Evolutionary conservation across 2,797 vertebrate species (phyloP).

Genomic region (Alfaro cultratus): DNA sequence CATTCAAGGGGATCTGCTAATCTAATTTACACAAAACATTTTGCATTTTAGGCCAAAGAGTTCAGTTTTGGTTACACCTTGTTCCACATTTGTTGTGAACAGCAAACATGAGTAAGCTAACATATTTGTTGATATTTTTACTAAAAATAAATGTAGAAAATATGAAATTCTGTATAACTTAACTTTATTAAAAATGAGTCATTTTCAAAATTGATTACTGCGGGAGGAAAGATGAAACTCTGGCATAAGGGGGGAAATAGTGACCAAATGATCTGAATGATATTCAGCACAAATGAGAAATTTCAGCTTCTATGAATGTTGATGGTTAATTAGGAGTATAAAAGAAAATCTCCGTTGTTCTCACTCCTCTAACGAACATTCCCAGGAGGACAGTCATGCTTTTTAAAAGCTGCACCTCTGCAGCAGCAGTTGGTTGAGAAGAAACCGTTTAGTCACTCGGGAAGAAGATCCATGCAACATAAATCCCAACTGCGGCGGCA

Average conservation of each 20-base stretch:
- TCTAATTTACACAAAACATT: too few species aligned
- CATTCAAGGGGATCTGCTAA: too few species aligned
- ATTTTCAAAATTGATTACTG: background rate
- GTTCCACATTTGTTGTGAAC: background rate
- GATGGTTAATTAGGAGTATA: background rate
- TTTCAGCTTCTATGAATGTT: background rate
- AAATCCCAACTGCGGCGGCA: background rate
- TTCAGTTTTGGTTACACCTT: background rate
- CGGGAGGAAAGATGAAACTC: too few species aligned
- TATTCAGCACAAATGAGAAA: background rate
- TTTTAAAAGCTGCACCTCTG: constrained; percentile 32
- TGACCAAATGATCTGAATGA: background rate
- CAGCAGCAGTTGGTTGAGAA: constrained; percentile 15
- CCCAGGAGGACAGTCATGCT: constrained; percentile 31
- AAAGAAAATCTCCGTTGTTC: background rate
- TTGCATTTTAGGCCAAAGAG: background rate
- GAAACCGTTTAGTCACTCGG: constrained; percentile 8
- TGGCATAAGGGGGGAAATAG: background rate
- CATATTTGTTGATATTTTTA: background rate
- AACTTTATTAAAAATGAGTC: background rate
- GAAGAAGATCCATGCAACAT: constrained; percentile 1
- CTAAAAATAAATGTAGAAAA: background rate
- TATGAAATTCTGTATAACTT: background rate
- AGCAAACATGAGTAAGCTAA: background rate
- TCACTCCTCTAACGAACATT: constrained; percentile 17